Base-by-base conservation (phyloP, 1,140 invertebrate genomes). In the Danaus melanippus region DNA sequence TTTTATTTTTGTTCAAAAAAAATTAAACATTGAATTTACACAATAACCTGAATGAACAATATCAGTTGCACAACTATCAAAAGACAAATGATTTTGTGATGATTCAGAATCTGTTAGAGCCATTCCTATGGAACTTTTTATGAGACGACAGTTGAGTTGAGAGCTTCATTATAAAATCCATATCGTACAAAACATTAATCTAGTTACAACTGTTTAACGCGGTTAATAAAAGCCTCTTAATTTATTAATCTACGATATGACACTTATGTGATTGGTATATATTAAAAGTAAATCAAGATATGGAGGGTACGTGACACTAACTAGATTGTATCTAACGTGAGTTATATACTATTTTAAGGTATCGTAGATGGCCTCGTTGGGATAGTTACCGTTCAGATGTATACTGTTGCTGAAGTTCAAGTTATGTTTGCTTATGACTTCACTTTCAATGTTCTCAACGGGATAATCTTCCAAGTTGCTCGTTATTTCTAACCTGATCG, bases 311-410 rank as follows among this genome's bases (percentile, higher is more conserved):
- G 66, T 58, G 67, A 67, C 62, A 71, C 53, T 66, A 60, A 60
- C 71, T 70, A 9, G n/a, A 49, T n/a, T 40, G 10, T 48, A 12
- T 47, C 46, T 47, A 10, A 21, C 10, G 12, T 48, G 40, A 9
- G 12, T 40, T 49, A 39, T 40, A 49, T 50, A 74, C 70, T 86
- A 86, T 62, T 86, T 86, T 74, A 86, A 79, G 61, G 84, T 86
- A 78, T 86, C 81, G 55, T 86, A 86, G 62, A 86, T 86, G 84
- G 84, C 81, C 73, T 86, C 84, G 77, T 76, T 86, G 73, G 81
- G 81, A 80, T 86, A 86, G 79, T 76, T 86, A 84, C 84, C 84
- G 82, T 86, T 86, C 67, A 86, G 84, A 72, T 86, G 84, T 67
- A 86, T 86, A 64, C 81, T 86, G 66, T 86, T 86, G 57, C 84